Conservation (phyloP, 2,113 vertebrate species). For the Uropsilus gracilis region DNA sequence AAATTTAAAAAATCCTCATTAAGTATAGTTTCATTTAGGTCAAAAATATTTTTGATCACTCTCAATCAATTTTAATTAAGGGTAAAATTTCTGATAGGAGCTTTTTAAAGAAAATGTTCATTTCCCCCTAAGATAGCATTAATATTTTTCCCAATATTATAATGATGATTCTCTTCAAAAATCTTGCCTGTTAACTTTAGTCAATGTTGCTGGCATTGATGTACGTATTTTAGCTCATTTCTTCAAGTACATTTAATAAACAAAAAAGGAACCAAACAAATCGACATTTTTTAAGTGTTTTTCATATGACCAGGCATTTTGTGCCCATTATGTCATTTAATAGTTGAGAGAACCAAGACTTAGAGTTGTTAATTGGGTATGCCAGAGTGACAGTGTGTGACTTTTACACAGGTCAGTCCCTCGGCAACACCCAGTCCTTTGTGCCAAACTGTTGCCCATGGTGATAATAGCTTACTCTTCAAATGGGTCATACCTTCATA, state of each 20-base stretch:
- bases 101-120: background rate
- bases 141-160: background rate
- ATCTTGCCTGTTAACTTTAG: background rate
- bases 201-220: background rate
- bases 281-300: background rate
- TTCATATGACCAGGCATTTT: background rate
- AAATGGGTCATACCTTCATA: background rate
- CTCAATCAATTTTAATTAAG: background rate
- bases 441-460: background rate
- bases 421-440: background rate
- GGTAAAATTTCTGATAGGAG: background rate
- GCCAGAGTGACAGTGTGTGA: background rate
- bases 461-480: background rate
- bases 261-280: background rate
- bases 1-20: background rate
- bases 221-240: background rate
- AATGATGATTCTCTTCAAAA: background rate
- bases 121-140: background rate
- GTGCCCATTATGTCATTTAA: background rate
- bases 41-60: slow-evolving; percentile 13
- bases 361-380: background rate
- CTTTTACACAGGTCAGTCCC: background rate
- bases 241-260: background rate
- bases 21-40: background rate
- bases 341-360: background rate